Evolutionary conservation across 2,888 invertebrate genomes (phyloP).

Genomic region (Dryocosmus kuriphilus): DNA sequence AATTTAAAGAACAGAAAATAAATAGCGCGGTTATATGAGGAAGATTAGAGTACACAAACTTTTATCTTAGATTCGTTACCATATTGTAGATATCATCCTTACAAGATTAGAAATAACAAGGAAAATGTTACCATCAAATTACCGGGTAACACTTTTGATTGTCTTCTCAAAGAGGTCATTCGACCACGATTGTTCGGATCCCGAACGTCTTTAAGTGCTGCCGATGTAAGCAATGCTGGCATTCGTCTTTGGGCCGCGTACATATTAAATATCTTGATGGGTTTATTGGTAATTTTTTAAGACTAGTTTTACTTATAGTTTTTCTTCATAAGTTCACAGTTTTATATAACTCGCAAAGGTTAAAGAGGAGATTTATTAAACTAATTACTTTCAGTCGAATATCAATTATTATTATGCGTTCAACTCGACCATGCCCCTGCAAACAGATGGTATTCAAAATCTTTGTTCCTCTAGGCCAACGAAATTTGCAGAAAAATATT

Average conservation of each 20-base stretch:
- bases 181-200: constrained; percentile 43
- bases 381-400: constrained; percentile 67
- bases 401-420: constrained; percentile 31
- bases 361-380: constrained; percentile 25
- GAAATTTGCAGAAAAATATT: constrained; percentile 55
- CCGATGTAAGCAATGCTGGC: constrained; percentile 2
- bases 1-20: constrained; percentile 46
- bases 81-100: constrained; percentile 49
- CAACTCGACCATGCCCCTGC: background rate
- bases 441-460: background rate
- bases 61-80: constrained; percentile 56
- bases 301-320: background rate
- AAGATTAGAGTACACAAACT: constrained; percentile 57
- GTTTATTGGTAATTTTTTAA: background rate
- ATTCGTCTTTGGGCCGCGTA: background rate
- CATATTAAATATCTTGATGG: background rate
- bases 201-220: constrained; percentile 42
- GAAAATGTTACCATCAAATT: constrained; percentile 72
- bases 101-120: constrained; percentile 70
- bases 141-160: constrained; percentile 76
- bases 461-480: constrained; percentile 64
- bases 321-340: background rate
- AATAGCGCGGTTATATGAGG: constrained; percentile 59
- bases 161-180: constrained; percentile 74
- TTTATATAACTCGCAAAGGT: background rate